phyloP scores from a whole-genome alignment of 2,797 vertebrate species.

The Manis pentadactyla region DNA sequence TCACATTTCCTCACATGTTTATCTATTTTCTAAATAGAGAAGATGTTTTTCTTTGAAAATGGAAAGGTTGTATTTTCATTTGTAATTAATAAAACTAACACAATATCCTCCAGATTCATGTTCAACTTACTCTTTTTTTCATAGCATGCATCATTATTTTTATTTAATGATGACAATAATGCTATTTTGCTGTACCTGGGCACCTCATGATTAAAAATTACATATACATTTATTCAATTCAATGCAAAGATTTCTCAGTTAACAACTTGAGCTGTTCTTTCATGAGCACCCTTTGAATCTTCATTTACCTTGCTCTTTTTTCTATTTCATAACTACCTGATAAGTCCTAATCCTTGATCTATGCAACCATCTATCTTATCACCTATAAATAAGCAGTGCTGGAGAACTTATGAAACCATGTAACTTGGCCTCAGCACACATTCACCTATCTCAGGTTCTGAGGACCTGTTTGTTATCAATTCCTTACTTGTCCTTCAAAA shows the following conservation, averaged over 20 bases:
- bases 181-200: neutral
- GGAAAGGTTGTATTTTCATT: neutral
- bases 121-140: neutral
- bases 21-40: slow-evolving; percentile 49
- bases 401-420: neutral
- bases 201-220: neutral
- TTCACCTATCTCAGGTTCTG: neutral
- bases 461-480: neutral
- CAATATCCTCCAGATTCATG: neutral
- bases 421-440: neutral
- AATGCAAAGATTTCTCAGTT: neutral
- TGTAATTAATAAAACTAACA: neutral
- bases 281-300: neutral
- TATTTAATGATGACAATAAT: neutral
- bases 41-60: slow-evolving; percentile 22
- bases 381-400: neutral
- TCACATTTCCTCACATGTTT: slow-evolving; percentile 6
- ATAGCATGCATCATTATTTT: neutral
- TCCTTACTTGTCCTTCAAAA: neutral
- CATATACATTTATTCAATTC: neutral
- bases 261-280: neutral
- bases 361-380: neutral
- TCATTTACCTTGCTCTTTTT: neutral
- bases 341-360: neutral
- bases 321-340: neutral